Evolutionary conservation across 2,797 vertebrate species (phyloP), one percentile per base, ranked within the genome.

Genomic region (Muscicapa comitata): DNA sequence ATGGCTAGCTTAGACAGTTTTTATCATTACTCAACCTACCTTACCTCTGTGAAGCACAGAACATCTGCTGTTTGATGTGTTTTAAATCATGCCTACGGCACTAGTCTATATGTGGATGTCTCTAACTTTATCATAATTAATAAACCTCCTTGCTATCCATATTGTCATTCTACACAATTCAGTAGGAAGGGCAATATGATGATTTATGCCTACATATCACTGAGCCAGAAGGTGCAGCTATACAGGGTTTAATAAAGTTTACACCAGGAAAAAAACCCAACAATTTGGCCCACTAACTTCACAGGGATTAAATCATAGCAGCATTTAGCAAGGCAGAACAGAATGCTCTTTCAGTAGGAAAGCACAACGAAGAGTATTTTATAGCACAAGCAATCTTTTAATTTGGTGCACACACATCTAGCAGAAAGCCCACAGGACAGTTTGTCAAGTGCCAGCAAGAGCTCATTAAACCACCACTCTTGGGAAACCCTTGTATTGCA

Each of bases 361-460:
- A 73, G 77, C 43, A 88, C 48, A 93, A 68, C 0, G 0, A 75
- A 87, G 33, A 75, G 33, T 37, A 59, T 81, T 91, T 91, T 55
- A 81, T 14, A 90, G 54, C 37, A 91, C 58, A 91, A 79, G 65
- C 65, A 92, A 58, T 66, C 24, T 66, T 88, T 35, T 59, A 86
- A 75, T 62, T 71, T 88, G 89, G 58, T 81, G 70, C 50, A 82
- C 13, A 78, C 20, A 5, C 40, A 88, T 70, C 66, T 50, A 95
- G 33, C 61, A 88, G 86, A 92, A 95, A 94, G 87, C 54, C 71
- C 91, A 81, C 33, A 31, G 89, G 89, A 90, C 81, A 80, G 88
- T 94, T 94, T 88, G 75, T 92, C 75, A 93, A 94, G 72, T 17
- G 42, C 28, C 92, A 89, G 74, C 47, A 92, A 92, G 91, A 78